These are phyloP conservation scores for Diadema setosum DNA, from an alignment of 35 echinoderm and acorn worm species.

Conservation along the genomic window DNA sequence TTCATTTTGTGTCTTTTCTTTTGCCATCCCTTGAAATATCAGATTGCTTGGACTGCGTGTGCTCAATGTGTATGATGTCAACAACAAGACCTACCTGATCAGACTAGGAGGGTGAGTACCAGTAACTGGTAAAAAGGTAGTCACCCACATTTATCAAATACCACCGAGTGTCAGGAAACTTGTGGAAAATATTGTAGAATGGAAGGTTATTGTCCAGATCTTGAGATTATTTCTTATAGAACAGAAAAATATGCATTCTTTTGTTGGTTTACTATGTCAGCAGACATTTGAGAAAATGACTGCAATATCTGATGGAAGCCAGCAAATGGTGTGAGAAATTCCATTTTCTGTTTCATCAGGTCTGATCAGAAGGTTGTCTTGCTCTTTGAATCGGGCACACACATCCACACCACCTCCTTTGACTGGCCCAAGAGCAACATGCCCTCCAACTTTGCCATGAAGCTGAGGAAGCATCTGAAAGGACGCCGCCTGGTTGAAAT, in stretches of 20 bases:
- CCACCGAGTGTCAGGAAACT: not conserved
- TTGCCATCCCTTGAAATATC: not conserved
- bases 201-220: not conserved
- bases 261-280: not conserved
- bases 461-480: conserved; percentile 87
- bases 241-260: not conserved
- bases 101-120: conserved; percentile 70
- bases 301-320: not conserved
- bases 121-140: not conserved
- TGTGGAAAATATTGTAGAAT: not conserved
- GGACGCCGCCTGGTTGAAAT: conserved; percentile 59
- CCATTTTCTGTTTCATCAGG: conserved; percentile 10
- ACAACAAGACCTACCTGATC: conserved; percentile 93
- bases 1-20: too few relatives aligned
- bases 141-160: too few relatives aligned
- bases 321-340: not conserved
- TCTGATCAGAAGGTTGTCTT: conserved; percentile 83
- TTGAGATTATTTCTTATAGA: not conserved
- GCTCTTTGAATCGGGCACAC: conserved; percentile 82
- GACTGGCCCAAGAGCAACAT: conserved; percentile 97
- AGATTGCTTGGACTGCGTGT: conserved; percentile 94
- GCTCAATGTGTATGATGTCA: conserved; percentile 92
- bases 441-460: conserved; percentile 97
- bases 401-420: conserved; percentile 83
- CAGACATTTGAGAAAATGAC: not conserved